Conservation (phyloP, 2,797 vertebrate species). For the Galaxias olidus region DNA sequence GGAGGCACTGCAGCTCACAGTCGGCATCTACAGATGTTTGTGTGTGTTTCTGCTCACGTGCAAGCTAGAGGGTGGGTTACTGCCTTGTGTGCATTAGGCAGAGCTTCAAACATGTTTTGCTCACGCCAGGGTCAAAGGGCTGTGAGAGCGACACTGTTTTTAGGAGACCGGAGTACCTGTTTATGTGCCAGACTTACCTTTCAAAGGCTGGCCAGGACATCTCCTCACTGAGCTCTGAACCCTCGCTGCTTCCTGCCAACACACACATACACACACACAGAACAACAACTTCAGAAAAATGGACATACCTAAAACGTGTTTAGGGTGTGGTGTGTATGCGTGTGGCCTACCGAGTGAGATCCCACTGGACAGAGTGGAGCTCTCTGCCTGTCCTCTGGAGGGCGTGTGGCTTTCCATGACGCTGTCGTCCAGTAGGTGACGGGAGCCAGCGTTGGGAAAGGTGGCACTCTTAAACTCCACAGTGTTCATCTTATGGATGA, state of each 20-base stretch:
- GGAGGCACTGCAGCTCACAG: constrained; percentile 28
- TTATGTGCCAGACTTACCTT: constrained; percentile 78
- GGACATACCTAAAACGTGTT: neutral
- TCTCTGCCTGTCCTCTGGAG: constrained; percentile 90
- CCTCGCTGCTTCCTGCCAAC: constrained; percentile 92
- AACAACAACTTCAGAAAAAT: constrained; percentile 9
- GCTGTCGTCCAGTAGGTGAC: constrained; percentile 95
- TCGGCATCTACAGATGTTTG: no score
- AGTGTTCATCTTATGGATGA: constrained; percentile 97
- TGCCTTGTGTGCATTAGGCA: neutral
- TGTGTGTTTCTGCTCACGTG: no score
- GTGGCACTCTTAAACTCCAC: constrained; percentile 97
- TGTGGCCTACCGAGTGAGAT: constrained; percentile 89
- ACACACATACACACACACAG: constrained; percentile 3
- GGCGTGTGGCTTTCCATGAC: constrained; percentile 96
- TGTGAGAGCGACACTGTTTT: neutral
- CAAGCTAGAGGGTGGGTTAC: no score
- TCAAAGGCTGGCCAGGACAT: constrained; percentile 98
- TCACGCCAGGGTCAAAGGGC: constrained; percentile 8
- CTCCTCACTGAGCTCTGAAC: constrained; percentile 97
- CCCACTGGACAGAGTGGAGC: constrained; percentile 95
- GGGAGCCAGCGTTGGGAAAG: constrained; percentile 94
- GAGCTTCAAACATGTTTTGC: constrained; percentile 35
- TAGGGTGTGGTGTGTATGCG: neutral
- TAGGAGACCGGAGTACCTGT: constrained; percentile 15